Conservation (phyloP, 2,888 invertebrate species). For the Apodemia mormo region DNA sequence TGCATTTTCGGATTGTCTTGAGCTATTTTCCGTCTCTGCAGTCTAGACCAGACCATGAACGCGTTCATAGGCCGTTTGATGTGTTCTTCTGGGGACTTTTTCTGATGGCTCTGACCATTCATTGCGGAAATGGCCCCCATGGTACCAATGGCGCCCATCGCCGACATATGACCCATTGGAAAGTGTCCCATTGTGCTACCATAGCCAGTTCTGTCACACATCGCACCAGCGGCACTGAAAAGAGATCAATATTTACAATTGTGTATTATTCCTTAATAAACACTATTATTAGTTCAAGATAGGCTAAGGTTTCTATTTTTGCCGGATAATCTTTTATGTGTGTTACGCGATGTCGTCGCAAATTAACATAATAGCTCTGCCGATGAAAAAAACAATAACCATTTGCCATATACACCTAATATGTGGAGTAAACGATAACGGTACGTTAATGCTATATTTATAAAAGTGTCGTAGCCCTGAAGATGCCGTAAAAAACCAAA, state of each 20-base stretch:
- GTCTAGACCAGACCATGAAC: slow-evolving; percentile 98
- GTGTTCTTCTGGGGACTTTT: slow-evolving; percentile 89
- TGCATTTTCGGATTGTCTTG: slow-evolving; percentile 99
- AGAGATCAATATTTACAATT: slow-evolving; percentile 11
- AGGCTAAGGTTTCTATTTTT: no score
- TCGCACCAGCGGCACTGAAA: slow-evolving; percentile 87
- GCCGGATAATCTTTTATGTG: no score
- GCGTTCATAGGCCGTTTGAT: slow-evolving; percentile 99
- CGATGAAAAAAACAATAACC: no score
- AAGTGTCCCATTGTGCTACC: slow-evolving; percentile 83
- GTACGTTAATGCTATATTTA: no score
- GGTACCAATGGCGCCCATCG: slow-evolving; percentile 80
- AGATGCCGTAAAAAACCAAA: no score
- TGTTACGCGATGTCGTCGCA: no score
- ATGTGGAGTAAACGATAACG: no score
- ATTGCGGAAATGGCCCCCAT: slow-evolving; percentile 81
- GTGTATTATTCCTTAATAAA: no score
- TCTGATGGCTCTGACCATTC: slow-evolving; percentile 77
- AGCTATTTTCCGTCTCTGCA: slow-evolving; percentile 96
- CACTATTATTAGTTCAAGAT: no score
- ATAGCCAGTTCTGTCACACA: slow-evolving; percentile 86
- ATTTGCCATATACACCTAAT: no score
- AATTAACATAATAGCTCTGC: no score
- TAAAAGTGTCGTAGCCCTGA: no score
- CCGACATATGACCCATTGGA: slow-evolving; percentile 77